A percentile compares a stretch with the other conserved stretches of the same genome.
These are phyloP conservation scores for Sinohyriopsis cumingii DNA, from an alignment of 2,888 invertebrate species.

Conservation along the genomic window DNA sequence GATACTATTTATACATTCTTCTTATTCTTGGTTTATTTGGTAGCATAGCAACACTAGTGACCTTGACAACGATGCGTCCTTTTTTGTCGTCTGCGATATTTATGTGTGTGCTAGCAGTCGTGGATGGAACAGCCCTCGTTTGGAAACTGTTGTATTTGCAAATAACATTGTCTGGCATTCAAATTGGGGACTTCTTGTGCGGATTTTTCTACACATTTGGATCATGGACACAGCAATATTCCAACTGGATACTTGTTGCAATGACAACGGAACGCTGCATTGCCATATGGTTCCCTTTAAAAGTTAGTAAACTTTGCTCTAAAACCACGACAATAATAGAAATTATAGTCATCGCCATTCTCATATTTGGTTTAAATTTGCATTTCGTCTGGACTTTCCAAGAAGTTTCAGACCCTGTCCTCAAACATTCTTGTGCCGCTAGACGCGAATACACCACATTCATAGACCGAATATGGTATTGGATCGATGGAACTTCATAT, in stretches of 20 bases:
- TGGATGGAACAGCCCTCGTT: slow-evolving; percentile 52
- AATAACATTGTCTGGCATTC: slow-evolving; percentile 41
- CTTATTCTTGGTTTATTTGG: slow-evolving; percentile 55
- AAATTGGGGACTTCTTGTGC: slow-evolving; percentile 46
- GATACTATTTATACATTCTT: slow-evolving; percentile 52
- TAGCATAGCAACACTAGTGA: slow-evolving; percentile 53
- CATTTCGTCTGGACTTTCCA: slow-evolving; percentile 43
- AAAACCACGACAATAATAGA: slow-evolving; percentile 32
- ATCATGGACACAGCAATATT: slow-evolving; percentile 49
- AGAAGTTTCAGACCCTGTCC: slow-evolving; percentile 24
- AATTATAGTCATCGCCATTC: slow-evolving; percentile 31
- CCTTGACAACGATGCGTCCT: slow-evolving; percentile 52
- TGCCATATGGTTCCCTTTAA: slow-evolving; percentile 63
- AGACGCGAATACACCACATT: slow-evolving; percentile 31
- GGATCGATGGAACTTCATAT: slow-evolving; percentile 56
- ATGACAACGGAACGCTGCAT: slow-evolving; percentile 63
- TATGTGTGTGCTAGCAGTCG: slow-evolving; percentile 53
- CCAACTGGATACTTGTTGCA: slow-evolving; percentile 63
- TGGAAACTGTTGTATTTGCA: slow-evolving; percentile 46
- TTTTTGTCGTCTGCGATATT: slow-evolving; percentile 52
- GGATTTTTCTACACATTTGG: slow-evolving; percentile 50
- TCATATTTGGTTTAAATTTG: slow-evolving; percentile 42
- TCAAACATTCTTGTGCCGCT: slow-evolving; percentile 31
- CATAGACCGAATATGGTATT: slow-evolving; percentile 49
- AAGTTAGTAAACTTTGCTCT: slow-evolving; percentile 50